These are phyloP conservation scores for Hypomecis atomaria DNA, from an alignment of 2,888 invertebrate genomes.

Conservation along the genomic window DNA sequence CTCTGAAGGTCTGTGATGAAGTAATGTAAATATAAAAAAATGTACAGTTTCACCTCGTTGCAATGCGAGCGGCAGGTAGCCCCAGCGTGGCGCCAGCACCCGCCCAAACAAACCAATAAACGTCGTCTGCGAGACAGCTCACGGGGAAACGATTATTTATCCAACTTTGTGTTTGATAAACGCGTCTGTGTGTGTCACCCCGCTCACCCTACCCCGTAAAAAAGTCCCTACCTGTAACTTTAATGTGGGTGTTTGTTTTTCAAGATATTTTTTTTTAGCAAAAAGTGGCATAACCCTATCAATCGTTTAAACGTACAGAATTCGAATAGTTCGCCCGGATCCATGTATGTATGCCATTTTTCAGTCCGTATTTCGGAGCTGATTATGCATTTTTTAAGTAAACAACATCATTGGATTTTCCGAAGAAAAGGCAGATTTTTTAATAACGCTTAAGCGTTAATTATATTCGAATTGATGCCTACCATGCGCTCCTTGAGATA, in stretches of 20 bases:
- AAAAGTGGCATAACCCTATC: no score
- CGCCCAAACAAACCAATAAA: slow-evolving; percentile 77
- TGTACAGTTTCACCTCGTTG: not conserved
- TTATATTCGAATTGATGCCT: no score
- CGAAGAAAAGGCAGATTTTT: no score
- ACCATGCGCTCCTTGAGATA: no score
- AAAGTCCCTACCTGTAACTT: slow-evolving; percentile 6
- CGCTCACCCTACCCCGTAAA: slow-evolving; percentile 46
- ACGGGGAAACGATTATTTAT: slow-evolving; percentile 69
- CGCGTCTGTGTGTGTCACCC: slow-evolving; percentile 44
- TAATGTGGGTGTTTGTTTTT: slow-evolving; percentile 11
- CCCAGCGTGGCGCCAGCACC: slow-evolving; percentile 60
- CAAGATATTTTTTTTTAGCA: not conserved
- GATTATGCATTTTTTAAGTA: no score
- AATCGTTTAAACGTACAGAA: no score
- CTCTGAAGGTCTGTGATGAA: no score
- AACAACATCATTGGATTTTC: no score
- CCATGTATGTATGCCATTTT: no score
- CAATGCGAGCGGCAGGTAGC: slow-evolving; percentile 55
- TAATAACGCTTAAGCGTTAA: no score
- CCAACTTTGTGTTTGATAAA: slow-evolving; percentile 59
- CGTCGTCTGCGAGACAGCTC: slow-evolving; percentile 66
- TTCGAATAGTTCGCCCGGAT: no score
- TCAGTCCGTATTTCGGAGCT: no score
- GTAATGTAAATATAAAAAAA: not conserved